Evolutionary conservation across 1,140 invertebrate genomes (phyloP).

Genomic region (Ooceraea biroi): DNA sequence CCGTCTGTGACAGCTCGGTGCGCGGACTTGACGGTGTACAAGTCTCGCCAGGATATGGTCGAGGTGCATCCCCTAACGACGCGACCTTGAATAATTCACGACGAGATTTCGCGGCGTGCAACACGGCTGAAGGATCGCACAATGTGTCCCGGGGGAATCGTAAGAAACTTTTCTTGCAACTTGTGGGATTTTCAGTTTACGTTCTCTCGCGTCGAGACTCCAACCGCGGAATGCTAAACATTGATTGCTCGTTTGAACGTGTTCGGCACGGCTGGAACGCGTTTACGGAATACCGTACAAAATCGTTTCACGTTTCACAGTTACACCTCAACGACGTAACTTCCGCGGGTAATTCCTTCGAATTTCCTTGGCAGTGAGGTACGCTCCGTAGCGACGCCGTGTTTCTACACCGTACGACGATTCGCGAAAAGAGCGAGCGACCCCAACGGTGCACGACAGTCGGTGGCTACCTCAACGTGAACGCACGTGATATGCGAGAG

Average conservation of each 20-base stretch:
- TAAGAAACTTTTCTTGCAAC: too few species aligned
- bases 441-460: slow-evolving; percentile 68
- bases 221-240: too few species aligned
- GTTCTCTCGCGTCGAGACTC: too few species aligned
- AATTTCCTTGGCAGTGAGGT: slow-evolving; percentile 70
- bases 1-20: slow-evolving; percentile 43
- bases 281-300: neutral
- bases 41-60: neutral
- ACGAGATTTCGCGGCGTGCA: neutral
- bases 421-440: slow-evolving; percentile 73
- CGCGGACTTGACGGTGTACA: slow-evolving; percentile 27
- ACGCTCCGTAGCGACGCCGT: slow-evolving; percentile 66
- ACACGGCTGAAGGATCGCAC: neutral
- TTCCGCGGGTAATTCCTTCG: slow-evolving; percentile 55
- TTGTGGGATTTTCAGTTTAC: too few species aligned
- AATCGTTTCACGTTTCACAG: neutral
- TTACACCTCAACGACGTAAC: slow-evolving; percentile 39
- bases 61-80: neutral
- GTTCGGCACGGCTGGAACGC: too few species aligned
- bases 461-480: slow-evolving; percentile 9
- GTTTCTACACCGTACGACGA: slow-evolving; percentile 78
- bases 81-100: slow-evolving; percentile 58
- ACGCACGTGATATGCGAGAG: neutral
- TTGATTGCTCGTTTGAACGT: too few species aligned
- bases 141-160: too few species aligned